Percentiles rank a stretch among this genome's conserved stretches.
phyloP scores from a whole-genome alignment of 2,113 vertebrate species.

The Haemorhous mexicanus region DNA sequence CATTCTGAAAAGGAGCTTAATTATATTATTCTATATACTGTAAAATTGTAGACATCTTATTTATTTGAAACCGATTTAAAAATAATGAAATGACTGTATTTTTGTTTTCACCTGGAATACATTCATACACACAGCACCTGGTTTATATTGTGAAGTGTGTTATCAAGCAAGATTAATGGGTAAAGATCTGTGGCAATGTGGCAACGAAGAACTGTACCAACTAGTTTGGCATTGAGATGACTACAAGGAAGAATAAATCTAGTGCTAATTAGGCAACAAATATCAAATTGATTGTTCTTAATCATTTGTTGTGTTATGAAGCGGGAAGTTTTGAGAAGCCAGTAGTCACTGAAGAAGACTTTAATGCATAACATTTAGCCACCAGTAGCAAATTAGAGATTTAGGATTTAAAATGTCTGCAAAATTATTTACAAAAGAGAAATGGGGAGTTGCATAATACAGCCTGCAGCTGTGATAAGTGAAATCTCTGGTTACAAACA shows the following conservation, averaged over 20 bases:
- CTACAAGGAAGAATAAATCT: neutral
- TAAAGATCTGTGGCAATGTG: neutral
- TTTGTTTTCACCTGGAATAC: neutral
- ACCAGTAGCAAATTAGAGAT: neutral
- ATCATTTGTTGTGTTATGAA: neutral
- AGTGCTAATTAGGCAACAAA: neutral
- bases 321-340: neutral
- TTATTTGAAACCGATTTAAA: neutral
- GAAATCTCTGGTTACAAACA: neutral
- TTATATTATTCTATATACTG: neutral
- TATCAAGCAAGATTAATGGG: neutral
- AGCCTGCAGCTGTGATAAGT: neutral
- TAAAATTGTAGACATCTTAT: neutral
- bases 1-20: neutral
- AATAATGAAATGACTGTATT: neutral
- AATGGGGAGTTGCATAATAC: conserved; percentile 11
- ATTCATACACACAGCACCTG: neutral
- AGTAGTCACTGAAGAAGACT: neutral
- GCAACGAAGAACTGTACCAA: neutral
- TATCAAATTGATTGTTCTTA: neutral
- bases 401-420: neutral
- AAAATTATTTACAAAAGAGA: conserved; percentile 26
- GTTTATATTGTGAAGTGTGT: neutral
- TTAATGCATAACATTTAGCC: neutral
- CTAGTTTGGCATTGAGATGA: neutral